phyloP scores from a whole-genome alignment of 2,888 invertebrate species.

The Caenorhabditis sp. region DNA sequence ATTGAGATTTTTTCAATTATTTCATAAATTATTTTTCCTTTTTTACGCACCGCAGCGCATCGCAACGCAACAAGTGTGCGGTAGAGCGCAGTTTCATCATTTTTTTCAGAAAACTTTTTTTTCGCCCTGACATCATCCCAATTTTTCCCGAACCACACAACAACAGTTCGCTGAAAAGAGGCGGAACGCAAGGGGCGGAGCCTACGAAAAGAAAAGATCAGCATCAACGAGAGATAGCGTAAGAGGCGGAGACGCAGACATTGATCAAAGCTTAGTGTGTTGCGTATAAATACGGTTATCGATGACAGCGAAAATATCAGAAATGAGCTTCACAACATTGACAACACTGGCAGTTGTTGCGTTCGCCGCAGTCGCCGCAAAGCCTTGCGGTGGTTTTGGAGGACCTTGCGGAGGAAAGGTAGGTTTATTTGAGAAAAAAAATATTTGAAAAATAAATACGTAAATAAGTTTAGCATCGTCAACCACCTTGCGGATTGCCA shows the following conservation, averaged over 20 bases:
- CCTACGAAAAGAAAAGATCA: not conserved
- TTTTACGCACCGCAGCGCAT: no score
- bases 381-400: slow-evolving; percentile 15
- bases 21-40: not conserved
- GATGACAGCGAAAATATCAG: not conserved
- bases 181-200: not conserved
- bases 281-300: not conserved
- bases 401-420: slow-evolving; percentile 11
- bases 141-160: not conserved
- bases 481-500: slow-evolving; percentile 51
- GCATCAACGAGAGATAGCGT: not conserved
- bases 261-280: not conserved
- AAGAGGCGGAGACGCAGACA: not conserved
- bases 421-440: not conserved
- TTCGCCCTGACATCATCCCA: no score
- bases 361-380: slow-evolving; percentile 19
- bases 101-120: no score
- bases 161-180: not conserved
- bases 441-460: not conserved
- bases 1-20: not conserved
- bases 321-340: not conserved
- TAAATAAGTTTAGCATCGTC: slow-evolving; percentile 21
- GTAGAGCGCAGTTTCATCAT: no score
- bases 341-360: not conserved
- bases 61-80: no score